Conservation (phyloP, 1,140 invertebrate genomes). For the Dinoponera quadriceps region DNA sequence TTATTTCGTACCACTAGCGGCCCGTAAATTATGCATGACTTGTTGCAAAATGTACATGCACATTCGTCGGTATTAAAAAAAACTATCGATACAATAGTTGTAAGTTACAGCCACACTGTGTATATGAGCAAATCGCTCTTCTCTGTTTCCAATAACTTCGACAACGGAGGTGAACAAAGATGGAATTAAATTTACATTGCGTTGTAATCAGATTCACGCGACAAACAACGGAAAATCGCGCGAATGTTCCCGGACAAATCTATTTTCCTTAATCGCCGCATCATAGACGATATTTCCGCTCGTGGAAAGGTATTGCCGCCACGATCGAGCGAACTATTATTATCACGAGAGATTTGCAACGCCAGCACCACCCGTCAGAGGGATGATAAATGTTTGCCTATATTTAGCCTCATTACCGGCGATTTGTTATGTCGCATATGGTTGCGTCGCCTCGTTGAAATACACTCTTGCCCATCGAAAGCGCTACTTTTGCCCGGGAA, state of each 20-base stretch:
- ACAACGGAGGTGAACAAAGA: neutral
- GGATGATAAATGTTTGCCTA: conserved; percentile 75
- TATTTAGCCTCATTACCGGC: conserved; percentile 77
- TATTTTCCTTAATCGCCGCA: conserved; percentile 1
- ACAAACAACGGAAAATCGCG: neutral
- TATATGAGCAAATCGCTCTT: too few relatives aligned
- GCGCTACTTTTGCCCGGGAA: conserved; percentile 15
- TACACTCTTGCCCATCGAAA: conserved; percentile 6
- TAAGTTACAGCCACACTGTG: too few relatives aligned
- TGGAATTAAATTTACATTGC: too few relatives aligned
- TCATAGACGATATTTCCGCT: conserved; percentile 18
- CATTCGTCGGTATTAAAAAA: too few relatives aligned
- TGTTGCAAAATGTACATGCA: neutral
- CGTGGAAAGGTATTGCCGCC: conserved; percentile 25
- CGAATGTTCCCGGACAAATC: neutral
- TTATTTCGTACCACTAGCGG: neutral
- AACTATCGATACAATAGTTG: too few relatives aligned
- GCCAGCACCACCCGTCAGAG: conserved; percentile 60
- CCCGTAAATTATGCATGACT: neutral
- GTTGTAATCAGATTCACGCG: too few relatives aligned
- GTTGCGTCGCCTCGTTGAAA: conserved; percentile 29
- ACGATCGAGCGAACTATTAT: conserved; percentile 68
- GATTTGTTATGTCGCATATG: conserved; percentile 74
- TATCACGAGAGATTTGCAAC: conserved; percentile 67
- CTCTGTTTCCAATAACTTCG: neutral